Percentiles rank a stretch among this genome's conserved stretches.
Evolutionary conservation across 2,797 vertebrate species (phyloP).

Genomic region (Sebastolobus alascanus): DNA sequence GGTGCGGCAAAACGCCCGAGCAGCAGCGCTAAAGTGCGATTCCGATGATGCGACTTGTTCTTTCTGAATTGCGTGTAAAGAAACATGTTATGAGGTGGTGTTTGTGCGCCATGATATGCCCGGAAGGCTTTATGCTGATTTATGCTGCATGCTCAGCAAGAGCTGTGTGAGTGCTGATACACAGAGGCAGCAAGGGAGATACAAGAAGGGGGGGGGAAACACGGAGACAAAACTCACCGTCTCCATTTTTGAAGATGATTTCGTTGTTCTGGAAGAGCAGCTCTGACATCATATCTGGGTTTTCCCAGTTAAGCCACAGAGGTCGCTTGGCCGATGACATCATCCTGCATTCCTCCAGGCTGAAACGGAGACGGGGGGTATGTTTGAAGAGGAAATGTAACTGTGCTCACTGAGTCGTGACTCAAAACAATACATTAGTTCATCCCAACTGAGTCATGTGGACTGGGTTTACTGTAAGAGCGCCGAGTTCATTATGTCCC

Average conservation of each 20-base stretch:
- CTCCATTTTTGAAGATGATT: conserved; percentile 99
- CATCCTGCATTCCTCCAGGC: conserved; percentile 98
- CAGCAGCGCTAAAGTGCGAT: conserved; percentile 19
- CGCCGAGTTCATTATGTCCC: background rate
- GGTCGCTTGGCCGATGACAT: conserved; percentile 99
- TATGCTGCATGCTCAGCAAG: conserved; percentile 31
- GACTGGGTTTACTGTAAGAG: background rate
- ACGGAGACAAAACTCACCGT: conserved; percentile 86
- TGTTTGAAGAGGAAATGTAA: background rate
- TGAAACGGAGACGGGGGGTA: conserved; percentile 61
- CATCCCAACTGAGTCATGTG: background rate
- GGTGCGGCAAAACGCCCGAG: conserved; percentile 39
- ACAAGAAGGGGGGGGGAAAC: background rate
- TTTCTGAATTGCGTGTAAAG: conserved; percentile 21
- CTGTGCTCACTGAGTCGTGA: background rate
- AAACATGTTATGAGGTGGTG: conserved; percentile 21
- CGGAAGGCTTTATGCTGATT: conserved; percentile 27
- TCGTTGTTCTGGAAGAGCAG: conserved; percentile 99
- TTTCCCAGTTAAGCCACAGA: conserved; percentile 99
- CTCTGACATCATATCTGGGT: conserved; percentile 99
- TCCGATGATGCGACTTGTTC: conserved; percentile 32
- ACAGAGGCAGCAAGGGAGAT: background rate
- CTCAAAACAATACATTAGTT: conserved; percentile 2
- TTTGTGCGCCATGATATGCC: conserved; percentile 39
- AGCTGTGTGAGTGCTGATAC: conserved; percentile 2